These are phyloP conservation scores for Cyrtodaria siliqua DNA, from an alignment of 2,888 invertebrate species.

Conservation along the genomic window DNA sequence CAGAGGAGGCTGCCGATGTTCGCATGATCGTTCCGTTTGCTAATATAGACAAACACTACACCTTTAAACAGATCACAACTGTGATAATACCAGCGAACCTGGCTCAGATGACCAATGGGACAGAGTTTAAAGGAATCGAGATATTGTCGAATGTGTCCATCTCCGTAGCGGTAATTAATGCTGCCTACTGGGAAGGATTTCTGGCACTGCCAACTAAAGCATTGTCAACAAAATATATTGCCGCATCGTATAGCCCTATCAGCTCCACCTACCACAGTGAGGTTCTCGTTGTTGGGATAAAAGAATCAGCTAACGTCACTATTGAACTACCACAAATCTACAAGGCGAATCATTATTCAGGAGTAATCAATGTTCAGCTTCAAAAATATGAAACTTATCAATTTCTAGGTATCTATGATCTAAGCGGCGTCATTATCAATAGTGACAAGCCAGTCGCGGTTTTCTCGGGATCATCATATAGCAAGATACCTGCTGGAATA, in stretches of 20 bases:
- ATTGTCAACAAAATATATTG: background rate
- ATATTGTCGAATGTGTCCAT: too few species aligned
- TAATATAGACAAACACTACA: background rate
- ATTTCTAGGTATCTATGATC: background rate
- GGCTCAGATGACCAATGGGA: background rate
- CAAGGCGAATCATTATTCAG: background rate
- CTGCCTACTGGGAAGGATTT: background rate
- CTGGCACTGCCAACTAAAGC: background rate
- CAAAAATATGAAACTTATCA: slow-evolving; percentile 1
- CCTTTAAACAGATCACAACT: background rate
- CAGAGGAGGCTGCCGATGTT: background rate
- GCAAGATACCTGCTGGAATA: background rate
- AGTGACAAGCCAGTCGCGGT: too few species aligned
- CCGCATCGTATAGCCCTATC: background rate
- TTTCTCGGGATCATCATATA: background rate
- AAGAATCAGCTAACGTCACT: background rate
- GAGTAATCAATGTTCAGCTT: too few species aligned
- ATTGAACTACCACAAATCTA: background rate
- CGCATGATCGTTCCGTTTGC: background rate
- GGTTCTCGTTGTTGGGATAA: background rate
- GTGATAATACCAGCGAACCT: background rate
- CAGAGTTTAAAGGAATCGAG: too few species aligned
- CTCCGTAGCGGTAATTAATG: background rate
- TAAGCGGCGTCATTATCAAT: background rate
- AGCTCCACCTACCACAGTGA: background rate